These are phyloP conservation scores for Scolopax bukidnonensis DNA, from an alignment of 2,797 vertebrate genomes.

Conservation along the genomic window DNA sequence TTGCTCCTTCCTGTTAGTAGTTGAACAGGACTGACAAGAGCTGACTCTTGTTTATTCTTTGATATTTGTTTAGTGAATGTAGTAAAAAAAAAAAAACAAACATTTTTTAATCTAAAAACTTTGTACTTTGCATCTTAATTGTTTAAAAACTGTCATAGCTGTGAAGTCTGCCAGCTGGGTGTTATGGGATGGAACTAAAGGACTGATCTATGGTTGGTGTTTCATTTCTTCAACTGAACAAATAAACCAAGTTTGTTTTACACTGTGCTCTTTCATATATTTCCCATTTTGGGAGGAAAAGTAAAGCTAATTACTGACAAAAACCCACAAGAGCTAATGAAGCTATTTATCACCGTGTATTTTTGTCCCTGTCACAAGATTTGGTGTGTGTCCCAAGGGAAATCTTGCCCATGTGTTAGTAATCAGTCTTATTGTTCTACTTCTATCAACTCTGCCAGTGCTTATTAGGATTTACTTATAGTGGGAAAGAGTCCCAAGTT, in stretches of 20 bases:
- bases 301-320: neutral
- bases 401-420: neutral
- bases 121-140: neutral
- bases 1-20: neutral
- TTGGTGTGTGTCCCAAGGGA: neutral
- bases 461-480: neutral
- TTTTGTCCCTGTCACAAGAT: slow-evolving; percentile 14
- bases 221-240: neutral
- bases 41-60: neutral
- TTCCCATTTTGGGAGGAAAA: neutral
- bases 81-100: neutral
- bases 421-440: slow-evolving; percentile 16
- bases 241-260: neutral
- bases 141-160: neutral
- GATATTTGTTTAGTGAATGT: neutral
- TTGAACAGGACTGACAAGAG: neutral
- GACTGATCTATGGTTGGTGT: neutral
- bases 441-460: neutral
- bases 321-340: neutral
- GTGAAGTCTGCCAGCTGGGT: neutral
- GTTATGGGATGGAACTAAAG: neutral
- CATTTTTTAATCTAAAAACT: neutral
- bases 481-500: neutral
- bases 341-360: neutral
- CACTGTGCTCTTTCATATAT: neutral